Percentiles rank a stretch among this genome's conserved stretches.
phyloP scores from a whole-genome alignment of 2,797 vertebrate species.

The Mormyrus proboscirostris region DNA sequence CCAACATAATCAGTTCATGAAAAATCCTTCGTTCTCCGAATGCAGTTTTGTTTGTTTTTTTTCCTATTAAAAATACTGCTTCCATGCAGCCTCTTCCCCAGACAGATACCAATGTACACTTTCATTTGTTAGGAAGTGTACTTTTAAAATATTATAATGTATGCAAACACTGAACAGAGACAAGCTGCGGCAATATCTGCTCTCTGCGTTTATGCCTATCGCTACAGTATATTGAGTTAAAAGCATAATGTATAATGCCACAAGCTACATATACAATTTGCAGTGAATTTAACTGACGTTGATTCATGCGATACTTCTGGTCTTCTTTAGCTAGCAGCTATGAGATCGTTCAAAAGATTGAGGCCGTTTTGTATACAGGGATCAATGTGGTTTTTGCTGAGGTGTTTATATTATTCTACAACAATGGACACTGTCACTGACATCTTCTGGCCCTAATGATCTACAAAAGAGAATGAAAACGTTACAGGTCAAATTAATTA shows the following conservation, averaged over 20 bases:
- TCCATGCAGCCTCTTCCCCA: background rate
- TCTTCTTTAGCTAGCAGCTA: background rate
- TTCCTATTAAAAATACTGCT: background rate
- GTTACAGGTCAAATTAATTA: background rate
- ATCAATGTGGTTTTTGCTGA: background rate
- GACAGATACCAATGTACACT: background rate
- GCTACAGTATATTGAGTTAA: background rate
- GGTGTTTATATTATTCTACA: background rate
- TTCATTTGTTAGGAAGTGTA: background rate
- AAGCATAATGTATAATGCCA: background rate
- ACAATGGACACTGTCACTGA: background rate
- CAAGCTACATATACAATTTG: background rate
- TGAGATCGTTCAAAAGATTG: background rate
- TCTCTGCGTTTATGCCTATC: background rate
- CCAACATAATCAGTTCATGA: background rate
- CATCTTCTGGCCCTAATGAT: background rate
- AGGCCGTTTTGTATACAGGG: background rate
- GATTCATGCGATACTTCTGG: background rate
- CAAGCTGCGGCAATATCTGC: background rate
- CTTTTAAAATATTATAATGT: conserved; percentile 2
- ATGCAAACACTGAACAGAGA: background rate
- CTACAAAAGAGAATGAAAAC: background rate
- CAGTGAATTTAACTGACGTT: background rate
- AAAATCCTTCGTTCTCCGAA: background rate
- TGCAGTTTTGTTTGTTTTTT: background rate